Base-by-base conservation (phyloP, 2,113 vertebrate genomes). In the Larimichthys polyactis region DNA sequence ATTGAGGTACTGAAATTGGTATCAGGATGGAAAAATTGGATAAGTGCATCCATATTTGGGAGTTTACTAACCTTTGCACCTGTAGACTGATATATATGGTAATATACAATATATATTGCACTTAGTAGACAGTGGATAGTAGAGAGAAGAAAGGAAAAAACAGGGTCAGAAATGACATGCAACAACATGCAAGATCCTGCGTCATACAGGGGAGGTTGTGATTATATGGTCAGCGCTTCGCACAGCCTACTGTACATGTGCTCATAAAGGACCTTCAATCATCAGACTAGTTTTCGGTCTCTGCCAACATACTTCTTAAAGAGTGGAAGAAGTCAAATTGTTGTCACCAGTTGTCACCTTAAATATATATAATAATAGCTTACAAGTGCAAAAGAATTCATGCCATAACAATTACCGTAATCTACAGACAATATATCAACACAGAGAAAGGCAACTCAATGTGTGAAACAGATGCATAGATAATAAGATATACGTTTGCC, bases 401-500 rank as follows among this genome's bases (percentile, higher is more conserved):
- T 51, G 24, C 51, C 24, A 36, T 15, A 69, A 1, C 10, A 19
- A 12, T 17, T 29, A n/a, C n/a, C n/a, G n/a, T n/a, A 22, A 44
- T 64, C 43, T 27, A 44, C 17, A 46, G 46, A 24, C 20, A 24
- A 48, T 36, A 49, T 19, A 64, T 71, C 51, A 63, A 74, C 43
- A 64, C 14, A 75, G 16, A 79, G 49, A 84, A 59, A 78, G 8
- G 11, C 59, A 64, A 17, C 8, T 48, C 55, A 73, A 55, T 71
- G 51, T 80, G 64, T 51, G 10, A 36, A 65, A 62, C 63, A 72
- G 46, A 79, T 84, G 73, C 52, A 67, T 11, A 29, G 9, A 52
- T 66, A n/a, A 75, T 57, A 15, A 63, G 19, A 24, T 46, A 62
- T 15, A 68, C 17, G 46, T 62, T 24, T 68, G 8, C 65, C 60